Percentiles rank a stretch among this genome's conserved stretches.
Evolutionary conservation across 2,888 invertebrate species (phyloP).

Genomic region (Luperina nickerlii): DNA sequence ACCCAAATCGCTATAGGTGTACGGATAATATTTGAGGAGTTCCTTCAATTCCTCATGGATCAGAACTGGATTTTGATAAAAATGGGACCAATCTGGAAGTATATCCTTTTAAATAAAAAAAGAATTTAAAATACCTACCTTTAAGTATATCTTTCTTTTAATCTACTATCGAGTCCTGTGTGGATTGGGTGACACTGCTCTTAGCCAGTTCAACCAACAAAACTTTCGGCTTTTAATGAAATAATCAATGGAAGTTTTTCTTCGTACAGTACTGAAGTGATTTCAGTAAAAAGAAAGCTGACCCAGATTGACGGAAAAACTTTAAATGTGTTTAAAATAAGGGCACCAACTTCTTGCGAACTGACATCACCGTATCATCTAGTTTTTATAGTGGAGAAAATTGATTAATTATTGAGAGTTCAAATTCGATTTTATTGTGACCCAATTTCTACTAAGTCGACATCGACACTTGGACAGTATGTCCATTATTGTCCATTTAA

Average conservation of each 20-base stretch:
- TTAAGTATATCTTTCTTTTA: not conserved
- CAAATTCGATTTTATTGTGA: not conserved
- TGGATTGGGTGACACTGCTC: not conserved
- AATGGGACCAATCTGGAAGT: no score
- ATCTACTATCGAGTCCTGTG: not conserved
- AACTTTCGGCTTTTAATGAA: conserved; percentile 21
- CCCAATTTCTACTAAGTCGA: not conserved
- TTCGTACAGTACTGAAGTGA: conserved; percentile 11
- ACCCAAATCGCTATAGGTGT: no score
- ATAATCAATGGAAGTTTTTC: conserved; percentile 33
- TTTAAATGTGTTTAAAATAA: conserved; percentile 10
- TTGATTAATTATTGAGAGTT: not conserved
- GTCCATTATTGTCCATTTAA: no score
- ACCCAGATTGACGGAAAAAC: not conserved
- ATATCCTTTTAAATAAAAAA: no score
- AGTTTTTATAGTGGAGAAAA: conserved; percentile 10
- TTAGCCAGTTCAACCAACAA: not conserved
- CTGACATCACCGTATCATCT: conserved; percentile 15
- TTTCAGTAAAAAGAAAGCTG: conserved; percentile 14
- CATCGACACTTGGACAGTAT: no score
- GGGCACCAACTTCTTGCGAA: not conserved
- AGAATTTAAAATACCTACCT: no score
- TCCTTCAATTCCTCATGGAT: no score
- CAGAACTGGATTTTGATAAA: no score
- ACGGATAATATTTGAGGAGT: no score